Evolutionary conservation across 2,888 invertebrate species (phyloP).

Genomic region (Galerucella calmariensis): DNA sequence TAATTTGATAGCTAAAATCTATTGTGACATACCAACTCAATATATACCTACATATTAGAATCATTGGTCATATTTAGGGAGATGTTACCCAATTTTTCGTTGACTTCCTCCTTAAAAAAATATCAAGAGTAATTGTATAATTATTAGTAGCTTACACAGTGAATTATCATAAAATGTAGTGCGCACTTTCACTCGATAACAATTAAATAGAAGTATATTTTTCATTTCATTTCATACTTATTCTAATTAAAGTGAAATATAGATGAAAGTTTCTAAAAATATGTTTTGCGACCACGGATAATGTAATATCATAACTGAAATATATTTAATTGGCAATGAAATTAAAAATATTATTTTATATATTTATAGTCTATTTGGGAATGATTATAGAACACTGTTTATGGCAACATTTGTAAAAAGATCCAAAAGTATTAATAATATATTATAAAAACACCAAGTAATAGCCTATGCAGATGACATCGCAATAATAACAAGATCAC

Average conservation of each 20-base stretch:
- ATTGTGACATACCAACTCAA: too few species aligned
- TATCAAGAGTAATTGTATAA: neutral
- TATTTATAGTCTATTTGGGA: too few species aligned
- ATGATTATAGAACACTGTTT: too few species aligned
- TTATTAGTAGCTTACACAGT: neutral
- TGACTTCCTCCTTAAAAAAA: too few species aligned
- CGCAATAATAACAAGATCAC: too few species aligned
- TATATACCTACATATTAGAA: neutral
- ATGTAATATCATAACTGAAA: neutral
- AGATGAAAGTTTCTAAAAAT: neutral
- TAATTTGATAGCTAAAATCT: too few species aligned
- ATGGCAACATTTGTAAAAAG: too few species aligned
- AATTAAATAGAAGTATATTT: neutral
- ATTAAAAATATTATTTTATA: too few species aligned
- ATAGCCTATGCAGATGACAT: too few species aligned
- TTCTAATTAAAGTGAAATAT: neutral
- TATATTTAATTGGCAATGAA: neutral
- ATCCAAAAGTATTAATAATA: too few species aligned
- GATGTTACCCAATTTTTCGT: too few species aligned
- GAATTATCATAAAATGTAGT: neutral
- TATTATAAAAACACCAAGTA: too few species aligned
- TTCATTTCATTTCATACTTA: neutral
- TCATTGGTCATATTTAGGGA: neutral
- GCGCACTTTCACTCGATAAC: neutral
- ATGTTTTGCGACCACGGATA: neutral